These are phyloP conservation scores for Mantis religiosa DNA, from an alignment of 2,888 invertebrate species.

Conservation along the genomic window DNA sequence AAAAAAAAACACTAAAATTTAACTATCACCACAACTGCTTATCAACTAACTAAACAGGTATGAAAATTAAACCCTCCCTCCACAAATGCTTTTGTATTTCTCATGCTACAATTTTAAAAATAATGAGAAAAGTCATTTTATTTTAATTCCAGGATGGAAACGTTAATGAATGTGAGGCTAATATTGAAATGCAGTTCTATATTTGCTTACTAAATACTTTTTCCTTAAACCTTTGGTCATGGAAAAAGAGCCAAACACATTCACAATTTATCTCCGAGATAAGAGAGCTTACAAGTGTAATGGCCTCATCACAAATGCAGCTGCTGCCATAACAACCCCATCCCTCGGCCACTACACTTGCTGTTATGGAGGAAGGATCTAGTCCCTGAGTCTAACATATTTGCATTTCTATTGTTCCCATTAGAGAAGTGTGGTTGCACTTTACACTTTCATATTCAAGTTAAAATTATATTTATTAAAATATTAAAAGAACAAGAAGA, in stretches of 20 bases:
- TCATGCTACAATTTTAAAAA: conserved; percentile 3
- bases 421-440: background rate
- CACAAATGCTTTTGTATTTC: background rate
- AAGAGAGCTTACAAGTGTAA: background rate
- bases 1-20: background rate
- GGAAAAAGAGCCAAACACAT: background rate
- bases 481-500: background rate
- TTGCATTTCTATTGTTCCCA: background rate
- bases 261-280: background rate
- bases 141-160: background rate
- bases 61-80: background rate
- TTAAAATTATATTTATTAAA: background rate
- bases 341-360: background rate
- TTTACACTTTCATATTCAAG: background rate
- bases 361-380: background rate
- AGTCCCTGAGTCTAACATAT: conserved; percentile 5
- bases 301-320: background rate
- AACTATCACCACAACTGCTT: conserved; percentile 3
- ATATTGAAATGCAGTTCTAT: background rate
- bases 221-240: conserved; percentile 18
- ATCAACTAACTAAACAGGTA: conserved; percentile 2
- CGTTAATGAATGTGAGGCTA: background rate
- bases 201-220: background rate
- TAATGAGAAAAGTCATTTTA: background rate
- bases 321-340: no score